Base-by-base conservation (phyloP, 2,797 vertebrate genomes). In the Mus spretus region DNA sequence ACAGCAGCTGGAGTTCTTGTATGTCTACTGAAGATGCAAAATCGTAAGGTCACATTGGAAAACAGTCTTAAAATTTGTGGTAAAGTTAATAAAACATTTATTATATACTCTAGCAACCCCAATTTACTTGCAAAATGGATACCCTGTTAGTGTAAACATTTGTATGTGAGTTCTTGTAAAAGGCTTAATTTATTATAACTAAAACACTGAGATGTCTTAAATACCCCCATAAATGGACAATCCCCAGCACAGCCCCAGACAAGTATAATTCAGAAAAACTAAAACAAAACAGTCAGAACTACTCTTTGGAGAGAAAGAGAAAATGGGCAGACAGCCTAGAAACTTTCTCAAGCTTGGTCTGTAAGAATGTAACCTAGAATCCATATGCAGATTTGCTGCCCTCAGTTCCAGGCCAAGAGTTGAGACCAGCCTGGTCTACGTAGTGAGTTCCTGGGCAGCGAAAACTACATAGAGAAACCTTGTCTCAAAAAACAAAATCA, bases 201-300 rank as follows among this genome's bases (percentile, higher is more conserved):
- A 61, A 65, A 85, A 77, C 61, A 37, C 6, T 7, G 22, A 78
- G 63, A 77, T 47, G 40, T 55, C 59, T 78, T 61, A 65, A 85
- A 67, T n/a, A 28, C 31, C 44, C n/a, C 53, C 55, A 26, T 34
- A 50, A 92, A 31, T 59, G n/a, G 44, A 65, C 37, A 79, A 57
- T 65, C n/a, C 8, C 0, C 61, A 7, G 20, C 63, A 80, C n/a
- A 61, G 14, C 50, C 31, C 55, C 65, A 92, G 80, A 79, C 40
- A 59, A 91, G 24, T 55, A 57, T 80, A 70, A 70, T 28, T 88
- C 37, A 80, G 75, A 59, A 93, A 93, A 93, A 82, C 78, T 77
- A 37, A 92, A 84, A 77, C 40, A n/a, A 88, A 83, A 47, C 34
- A 93, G 80, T 5, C 6, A 37, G 44, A 74, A 79, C 59, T 78